Conservation (phyloP, 2,797 vertebrate species). For the Diglossa cyanea region DNA sequence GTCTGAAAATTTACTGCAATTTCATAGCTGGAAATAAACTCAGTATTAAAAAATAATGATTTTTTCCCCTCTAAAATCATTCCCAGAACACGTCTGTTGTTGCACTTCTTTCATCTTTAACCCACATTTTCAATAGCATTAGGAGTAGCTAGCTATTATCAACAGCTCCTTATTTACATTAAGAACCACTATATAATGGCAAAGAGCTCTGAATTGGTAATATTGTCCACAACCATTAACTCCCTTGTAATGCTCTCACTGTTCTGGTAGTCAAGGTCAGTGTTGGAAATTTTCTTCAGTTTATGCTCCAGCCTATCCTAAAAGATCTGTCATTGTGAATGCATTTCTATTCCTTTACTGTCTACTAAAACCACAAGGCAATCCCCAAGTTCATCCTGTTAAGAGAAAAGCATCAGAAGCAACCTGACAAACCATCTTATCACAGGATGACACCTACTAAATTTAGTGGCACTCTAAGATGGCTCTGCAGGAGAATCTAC, state of each 20-base stretch:
- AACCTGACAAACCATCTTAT: background rate
- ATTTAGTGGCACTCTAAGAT: background rate
- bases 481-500: background rate
- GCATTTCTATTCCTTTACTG: background rate
- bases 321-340: background rate
- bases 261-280: background rate
- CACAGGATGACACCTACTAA: background rate
- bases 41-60: background rate
- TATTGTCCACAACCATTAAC: background rate
- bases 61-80: background rate
- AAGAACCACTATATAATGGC: background rate
- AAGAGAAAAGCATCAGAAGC: background rate
- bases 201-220: background rate
- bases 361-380: background rate
- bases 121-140: background rate
- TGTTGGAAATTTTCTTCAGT: background rate
- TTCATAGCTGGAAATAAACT: background rate
- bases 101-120: background rate
- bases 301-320: background rate
- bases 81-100: background rate
- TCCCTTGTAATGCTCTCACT: background rate
- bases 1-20: background rate
- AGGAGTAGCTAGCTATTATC: background rate
- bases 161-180: background rate
- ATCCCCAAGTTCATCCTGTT: background rate